phyloP scores from a whole-genome alignment of 92 coral and sea anemone species.

The Paragorgia papillata region DNA sequence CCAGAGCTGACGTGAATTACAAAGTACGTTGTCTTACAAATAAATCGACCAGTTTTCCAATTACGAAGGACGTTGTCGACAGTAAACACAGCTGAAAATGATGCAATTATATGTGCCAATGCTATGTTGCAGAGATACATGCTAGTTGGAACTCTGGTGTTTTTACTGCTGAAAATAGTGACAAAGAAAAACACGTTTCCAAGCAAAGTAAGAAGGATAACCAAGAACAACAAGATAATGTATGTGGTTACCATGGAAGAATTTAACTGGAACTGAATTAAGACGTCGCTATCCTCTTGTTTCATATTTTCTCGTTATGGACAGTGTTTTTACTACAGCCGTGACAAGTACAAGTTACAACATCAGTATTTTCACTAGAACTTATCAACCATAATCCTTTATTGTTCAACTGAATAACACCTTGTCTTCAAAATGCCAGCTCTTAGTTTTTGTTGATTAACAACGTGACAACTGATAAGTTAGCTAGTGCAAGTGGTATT shows the following conservation, averaged over 20 bases:
- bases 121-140: slow-evolving; percentile 68
- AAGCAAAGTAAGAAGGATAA: slow-evolving; percentile 63
- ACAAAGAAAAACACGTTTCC: slow-evolving; percentile 65
- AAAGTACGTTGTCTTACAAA: slow-evolving; percentile 74
- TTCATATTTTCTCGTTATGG: background rate
- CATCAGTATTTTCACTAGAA: no score
- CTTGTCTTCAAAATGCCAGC: no score
- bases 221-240: slow-evolving; percentile 46
- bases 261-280: background rate
- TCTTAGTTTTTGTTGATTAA: no score
- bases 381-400: no score
- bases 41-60: slow-evolving; percentile 68
- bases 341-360: no score
- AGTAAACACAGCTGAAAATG: slow-evolving; percentile 75
- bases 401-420: no score
- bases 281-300: background rate
- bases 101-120: slow-evolving; percentile 63
- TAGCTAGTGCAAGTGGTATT: no score
- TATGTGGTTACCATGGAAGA: slow-evolving; percentile 44
- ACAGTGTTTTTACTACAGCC: no score
- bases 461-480: no score
- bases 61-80: slow-evolving; percentile 75
- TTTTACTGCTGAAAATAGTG: slow-evolving; percentile 58
- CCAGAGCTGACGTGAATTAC: slow-evolving; percentile 62
- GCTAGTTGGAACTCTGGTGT: slow-evolving; percentile 58